These are phyloP conservation scores for Eueides isabella DNA, from an alignment of 1,140 invertebrate genomes.

Conservation along the genomic window DNA sequence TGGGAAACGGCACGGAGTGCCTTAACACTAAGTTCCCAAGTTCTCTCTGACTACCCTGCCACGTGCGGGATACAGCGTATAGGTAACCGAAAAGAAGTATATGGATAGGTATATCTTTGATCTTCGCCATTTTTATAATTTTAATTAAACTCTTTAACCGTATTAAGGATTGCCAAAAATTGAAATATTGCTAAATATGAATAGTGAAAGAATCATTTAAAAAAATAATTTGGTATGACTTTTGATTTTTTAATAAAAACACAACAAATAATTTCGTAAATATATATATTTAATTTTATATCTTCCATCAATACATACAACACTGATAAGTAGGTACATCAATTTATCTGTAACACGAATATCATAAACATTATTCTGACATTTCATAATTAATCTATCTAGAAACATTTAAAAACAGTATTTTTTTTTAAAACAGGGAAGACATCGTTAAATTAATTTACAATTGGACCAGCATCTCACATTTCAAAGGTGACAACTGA, in stretches of 20 bases:
- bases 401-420: conserved; percentile 7
- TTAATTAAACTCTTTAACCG: too few relatives aligned
- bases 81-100: too few relatives aligned
- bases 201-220: too few relatives aligned
- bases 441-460: conserved; percentile 56
- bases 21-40: too few relatives aligned
- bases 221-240: too few relatives aligned
- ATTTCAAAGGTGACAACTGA: conserved; percentile 32
- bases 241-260: conserved; percentile 35
- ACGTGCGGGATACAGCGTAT: too few relatives aligned
- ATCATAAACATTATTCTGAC: conserved; percentile 57
- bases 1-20: too few relatives aligned
- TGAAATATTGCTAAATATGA: too few relatives aligned
- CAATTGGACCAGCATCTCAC: conserved; percentile 43
- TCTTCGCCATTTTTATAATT: too few relatives aligned
- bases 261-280: conserved; percentile 75
- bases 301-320: conserved; percentile 82
- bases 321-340: conserved; percentile 69
- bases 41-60: too few relatives aligned
- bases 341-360: conserved; percentile 65
- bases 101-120: too few relatives aligned
- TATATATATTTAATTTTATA: conserved; percentile 82
- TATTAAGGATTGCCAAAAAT: too few relatives aligned
- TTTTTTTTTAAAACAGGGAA: conserved; percentile 61
- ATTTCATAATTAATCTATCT: conserved; percentile 24